These are phyloP conservation scores for Paguma larvata DNA, from an alignment of 2,797 vertebrate genomes.

Conservation along the genomic window DNA sequence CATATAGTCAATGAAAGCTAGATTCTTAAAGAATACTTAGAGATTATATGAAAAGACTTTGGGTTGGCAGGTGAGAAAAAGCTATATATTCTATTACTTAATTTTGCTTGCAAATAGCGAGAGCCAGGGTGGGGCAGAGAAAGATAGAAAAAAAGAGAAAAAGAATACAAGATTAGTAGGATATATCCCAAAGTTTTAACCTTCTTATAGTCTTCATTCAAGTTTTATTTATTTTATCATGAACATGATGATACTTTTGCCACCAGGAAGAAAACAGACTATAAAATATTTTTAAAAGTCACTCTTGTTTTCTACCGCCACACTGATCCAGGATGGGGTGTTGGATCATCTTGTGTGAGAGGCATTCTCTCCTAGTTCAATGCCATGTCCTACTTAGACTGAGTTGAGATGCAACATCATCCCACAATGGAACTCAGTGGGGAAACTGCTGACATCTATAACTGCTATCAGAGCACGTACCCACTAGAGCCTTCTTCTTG, in stretches of 20 bases:
- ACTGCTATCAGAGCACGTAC: not conserved
- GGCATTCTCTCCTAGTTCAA: not conserved
- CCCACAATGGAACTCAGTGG: not conserved
- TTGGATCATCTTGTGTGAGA: not conserved
- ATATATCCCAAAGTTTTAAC: not conserved
- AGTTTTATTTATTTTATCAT: conserved; percentile 30
- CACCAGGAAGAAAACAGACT: not conserved
- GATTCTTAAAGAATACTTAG: conserved; percentile 5
- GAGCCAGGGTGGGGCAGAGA: not conserved
- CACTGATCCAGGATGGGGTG: not conserved
- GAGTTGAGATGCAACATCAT: not conserved
- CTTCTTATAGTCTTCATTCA: not conserved
- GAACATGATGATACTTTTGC: not conserved
- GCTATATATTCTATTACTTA: not conserved
- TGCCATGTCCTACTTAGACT: conserved; percentile 7
- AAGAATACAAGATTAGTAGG: not conserved
- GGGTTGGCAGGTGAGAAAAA: not conserved
- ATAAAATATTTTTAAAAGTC: not conserved
- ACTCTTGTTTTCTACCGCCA: not conserved
- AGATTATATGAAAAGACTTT: conserved; percentile 3
- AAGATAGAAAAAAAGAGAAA: not conserved
- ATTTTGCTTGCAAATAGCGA: not conserved
- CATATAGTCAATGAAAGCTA: not conserved
- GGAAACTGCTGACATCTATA: not conserved
- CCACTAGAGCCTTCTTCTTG: not conserved